Base-by-base conservation (phyloP, 2,113 vertebrate genomes). In the Alexandromys fortis region DNA sequence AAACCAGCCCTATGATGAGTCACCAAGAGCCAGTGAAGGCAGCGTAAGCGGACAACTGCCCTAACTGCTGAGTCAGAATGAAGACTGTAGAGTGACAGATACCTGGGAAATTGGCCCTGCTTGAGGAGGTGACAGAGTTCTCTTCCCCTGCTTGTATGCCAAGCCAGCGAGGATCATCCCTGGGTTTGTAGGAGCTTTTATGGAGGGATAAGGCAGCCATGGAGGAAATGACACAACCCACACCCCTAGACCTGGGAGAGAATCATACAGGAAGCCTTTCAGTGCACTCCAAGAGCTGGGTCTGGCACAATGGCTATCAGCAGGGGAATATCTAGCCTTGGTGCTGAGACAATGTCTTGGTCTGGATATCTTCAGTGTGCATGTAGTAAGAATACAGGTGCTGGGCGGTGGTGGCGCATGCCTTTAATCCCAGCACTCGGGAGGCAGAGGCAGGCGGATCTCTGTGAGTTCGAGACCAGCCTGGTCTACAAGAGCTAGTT, bases 221-320 rank as follows among this genome's bases (percentile, higher is more conserved):
- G 0, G 24, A 17, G 49, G 35, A 55, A 7, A 12, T 55, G 33
- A 11, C 49, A 35, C 17, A 24, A 3, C 13, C 52, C 11, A 47
- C 26, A 76, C 3, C 42, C 12, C 0, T 1, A 17, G 38, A 35
- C 47, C 3, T 1, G 8, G 0, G 5, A 33, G 24, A 81, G 11
- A 91, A 68, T 47, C 13, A 26, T 16, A 65, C 3, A 7, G 35
- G 8, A 19, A 58, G 49, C 28, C 68, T 22, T 87, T 70, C 22
- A n/a, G 65, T 49, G 45, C 10, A n/a, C 10, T 3, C 11, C 2
- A 35, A 22, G 45, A 38, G 45, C 12, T 49, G 47, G 47, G 22
- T 72, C 12, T 52, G 68, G 24, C 7, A 49, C 67, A 49, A 38
- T 49, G 33, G 17, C 14, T 52, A n/a, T n/a, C n/a, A 76, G 72